Conservation (phyloP, 2,888 invertebrate species). For the Graphium colonna region DNA sequence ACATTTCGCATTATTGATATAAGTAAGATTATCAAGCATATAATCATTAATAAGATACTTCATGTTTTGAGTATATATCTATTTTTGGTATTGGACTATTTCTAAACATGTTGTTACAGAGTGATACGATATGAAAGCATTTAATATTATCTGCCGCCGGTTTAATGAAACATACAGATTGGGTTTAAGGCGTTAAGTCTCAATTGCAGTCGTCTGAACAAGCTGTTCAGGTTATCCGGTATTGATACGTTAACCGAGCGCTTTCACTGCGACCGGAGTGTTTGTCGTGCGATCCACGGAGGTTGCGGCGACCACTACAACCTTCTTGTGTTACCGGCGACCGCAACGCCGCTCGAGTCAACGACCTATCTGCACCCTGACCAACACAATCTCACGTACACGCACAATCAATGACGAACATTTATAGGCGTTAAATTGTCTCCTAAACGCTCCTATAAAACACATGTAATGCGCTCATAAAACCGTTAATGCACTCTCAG, state of each 20-base stretch:
- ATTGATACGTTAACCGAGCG: constrained; percentile 12
- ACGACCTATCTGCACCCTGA: constrained; percentile 57
- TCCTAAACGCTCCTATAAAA: constrained; percentile 58
- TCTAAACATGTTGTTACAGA: too few species aligned
- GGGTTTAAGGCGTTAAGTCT: too few species aligned
- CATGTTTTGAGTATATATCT: too few species aligned
- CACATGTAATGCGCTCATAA: constrained; percentile 58
- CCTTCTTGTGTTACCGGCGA: constrained; percentile 68
- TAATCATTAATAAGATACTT: too few species aligned
- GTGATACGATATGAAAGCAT: too few species aligned
- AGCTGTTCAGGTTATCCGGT: constrained; percentile 2
- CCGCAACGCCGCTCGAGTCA: constrained; percentile 59
- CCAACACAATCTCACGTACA: constrained; percentile 56
- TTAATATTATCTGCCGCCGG: too few species aligned
- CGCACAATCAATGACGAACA: constrained; percentile 47
- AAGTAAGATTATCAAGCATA: too few species aligned
- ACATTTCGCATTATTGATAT: too few species aligned
- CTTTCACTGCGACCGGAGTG: constrained; percentile 23
- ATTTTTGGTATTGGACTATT: too few species aligned
- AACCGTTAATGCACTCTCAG: constrained; percentile 53
- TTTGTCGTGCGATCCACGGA: constrained; percentile 43
- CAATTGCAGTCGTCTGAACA: neutral
- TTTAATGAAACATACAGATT: too few species aligned
- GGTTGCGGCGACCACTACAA: constrained; percentile 42
- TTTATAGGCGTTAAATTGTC: constrained; percentile 67